Evolutionary conservation across 2,888 invertebrate species (phyloP).

Genomic region (Drosophila picticornis): DNA sequence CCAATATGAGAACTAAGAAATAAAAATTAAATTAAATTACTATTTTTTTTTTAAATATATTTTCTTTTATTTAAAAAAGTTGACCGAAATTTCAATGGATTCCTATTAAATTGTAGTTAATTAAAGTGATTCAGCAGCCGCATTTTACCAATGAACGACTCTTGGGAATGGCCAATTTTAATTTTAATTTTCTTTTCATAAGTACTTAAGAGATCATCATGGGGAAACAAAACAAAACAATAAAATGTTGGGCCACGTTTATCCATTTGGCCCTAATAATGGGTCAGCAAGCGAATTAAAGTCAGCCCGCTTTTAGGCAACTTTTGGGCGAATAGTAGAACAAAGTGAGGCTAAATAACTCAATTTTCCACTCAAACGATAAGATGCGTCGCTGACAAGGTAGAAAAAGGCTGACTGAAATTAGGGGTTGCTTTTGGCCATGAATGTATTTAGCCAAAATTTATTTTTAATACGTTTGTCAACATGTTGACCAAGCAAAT

Average conservation of each 20-base stretch:
- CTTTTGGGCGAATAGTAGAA: constrained; percentile 44
- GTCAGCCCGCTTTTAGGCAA: constrained; percentile 22
- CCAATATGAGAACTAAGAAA: neutral
- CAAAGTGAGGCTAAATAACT: constrained; percentile 67
- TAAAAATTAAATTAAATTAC: neutral
- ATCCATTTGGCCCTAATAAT: constrained; percentile 40
- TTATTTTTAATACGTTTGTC: constrained; percentile 72
- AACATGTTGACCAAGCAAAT: constrained; percentile 53
- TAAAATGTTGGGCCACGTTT: constrained; percentile 31
- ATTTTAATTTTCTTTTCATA: constrained; percentile 6
- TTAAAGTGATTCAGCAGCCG: neutral
- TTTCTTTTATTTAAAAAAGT: neutral
- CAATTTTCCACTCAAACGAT: constrained; percentile 80
- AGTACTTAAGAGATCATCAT: constrained; percentile 29
- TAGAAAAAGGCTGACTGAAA: constrained; percentile 16
- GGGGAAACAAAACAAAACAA: constrained; percentile 21
- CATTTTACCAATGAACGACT: neutral
- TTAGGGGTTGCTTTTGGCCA: constrained; percentile 27
- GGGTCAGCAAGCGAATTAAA: constrained; percentile 38
- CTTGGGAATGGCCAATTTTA: neutral
- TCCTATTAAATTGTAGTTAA: neutral
- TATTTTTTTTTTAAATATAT: neutral
- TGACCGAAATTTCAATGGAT: neutral
- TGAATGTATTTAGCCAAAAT: constrained; percentile 59
- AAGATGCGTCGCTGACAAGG: constrained; percentile 58